A percentile compares a stretch with the other conserved stretches of the same genome.
Evolutionary conservation across 1,140 invertebrate species (phyloP).

Genomic region (Meloidogyne exigua): DNA sequence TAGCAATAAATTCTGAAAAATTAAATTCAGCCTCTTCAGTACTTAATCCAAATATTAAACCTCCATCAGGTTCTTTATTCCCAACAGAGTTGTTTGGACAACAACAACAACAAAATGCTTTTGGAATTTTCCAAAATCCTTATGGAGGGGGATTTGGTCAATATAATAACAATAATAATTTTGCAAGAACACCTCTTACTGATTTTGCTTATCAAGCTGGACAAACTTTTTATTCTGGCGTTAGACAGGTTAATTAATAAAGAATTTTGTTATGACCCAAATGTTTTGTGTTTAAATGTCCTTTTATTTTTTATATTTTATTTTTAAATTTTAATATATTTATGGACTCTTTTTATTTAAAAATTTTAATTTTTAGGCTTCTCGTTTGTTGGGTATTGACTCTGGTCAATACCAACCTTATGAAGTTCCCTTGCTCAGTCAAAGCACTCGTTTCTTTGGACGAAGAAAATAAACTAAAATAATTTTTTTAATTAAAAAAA

Average conservation of each 20-base stretch:
- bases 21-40: neutral
- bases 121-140: neutral
- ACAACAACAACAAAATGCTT: neutral
- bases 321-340: too few species aligned
- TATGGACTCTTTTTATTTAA: too few species aligned
- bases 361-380: slow-evolving; percentile 10
- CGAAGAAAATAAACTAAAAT: slow-evolving; percentile 15
- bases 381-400: slow-evolving; percentile 31
- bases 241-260: slow-evolving; percentile 13
- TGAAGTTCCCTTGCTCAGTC: slow-evolving; percentile 29
- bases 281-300: too few species aligned
- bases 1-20: neutral
- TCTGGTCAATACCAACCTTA: slow-evolving; percentile 32
- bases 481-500: neutral
- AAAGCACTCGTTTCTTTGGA: slow-evolving; percentile 26
- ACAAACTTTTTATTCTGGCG: slow-evolving; percentile 31
- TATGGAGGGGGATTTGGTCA: neutral
- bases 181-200: slow-evolving; percentile 11
- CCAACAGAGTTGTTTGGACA: neutral
- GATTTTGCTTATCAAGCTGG: slow-evolving; percentile 33
- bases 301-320: too few species aligned
- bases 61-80: neutral
- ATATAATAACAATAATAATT: neutral
- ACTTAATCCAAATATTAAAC: slow-evolving; percentile 1
- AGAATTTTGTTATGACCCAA: neutral